Conservation (phyloP, 2,113 vertebrate species). For the Pluvialis apricaria region DNA sequence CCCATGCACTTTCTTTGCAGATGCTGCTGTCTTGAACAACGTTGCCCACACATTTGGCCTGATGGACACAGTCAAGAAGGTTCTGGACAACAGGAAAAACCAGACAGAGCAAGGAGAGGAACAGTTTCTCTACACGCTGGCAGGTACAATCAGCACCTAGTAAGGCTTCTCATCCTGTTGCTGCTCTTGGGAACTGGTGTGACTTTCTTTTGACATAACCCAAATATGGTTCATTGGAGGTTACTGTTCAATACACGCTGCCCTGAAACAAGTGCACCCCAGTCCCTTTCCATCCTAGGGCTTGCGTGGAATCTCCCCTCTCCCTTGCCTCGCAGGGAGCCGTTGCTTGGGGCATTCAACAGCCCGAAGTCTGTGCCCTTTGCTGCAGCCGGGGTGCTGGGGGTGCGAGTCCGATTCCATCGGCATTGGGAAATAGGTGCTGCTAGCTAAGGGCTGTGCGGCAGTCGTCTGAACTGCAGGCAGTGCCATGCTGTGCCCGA, state of each 20-base stretch:
- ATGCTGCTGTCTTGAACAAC: conserved; percentile 94
- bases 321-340: not conserved
- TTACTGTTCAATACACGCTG: not conserved
- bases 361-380: not conserved
- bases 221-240: not conserved
- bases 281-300: not conserved
- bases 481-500: not conserved
- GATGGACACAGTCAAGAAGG: conserved; percentile 91
- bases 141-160: conserved; percentile 67
- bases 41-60: conserved; percentile 93
- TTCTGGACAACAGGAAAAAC: conserved; percentile 84
- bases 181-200: not conserved
- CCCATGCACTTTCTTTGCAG: conserved; percentile 65
- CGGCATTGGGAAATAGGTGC: not conserved
- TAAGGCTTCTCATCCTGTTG: not conserved
- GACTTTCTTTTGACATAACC: not conserved
- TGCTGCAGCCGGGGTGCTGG: not conserved
- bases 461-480: not conserved
- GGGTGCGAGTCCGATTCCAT: accelerated
- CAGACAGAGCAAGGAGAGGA: conserved; percentile 89
- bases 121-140: conserved; percentile 82
- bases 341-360: not conserved
- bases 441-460: not conserved
- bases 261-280: not conserved
- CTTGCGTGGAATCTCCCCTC: not conserved